Conservation (phyloP, 1,140 invertebrate genomes). For the Ridgeia piscesae region DNA sequence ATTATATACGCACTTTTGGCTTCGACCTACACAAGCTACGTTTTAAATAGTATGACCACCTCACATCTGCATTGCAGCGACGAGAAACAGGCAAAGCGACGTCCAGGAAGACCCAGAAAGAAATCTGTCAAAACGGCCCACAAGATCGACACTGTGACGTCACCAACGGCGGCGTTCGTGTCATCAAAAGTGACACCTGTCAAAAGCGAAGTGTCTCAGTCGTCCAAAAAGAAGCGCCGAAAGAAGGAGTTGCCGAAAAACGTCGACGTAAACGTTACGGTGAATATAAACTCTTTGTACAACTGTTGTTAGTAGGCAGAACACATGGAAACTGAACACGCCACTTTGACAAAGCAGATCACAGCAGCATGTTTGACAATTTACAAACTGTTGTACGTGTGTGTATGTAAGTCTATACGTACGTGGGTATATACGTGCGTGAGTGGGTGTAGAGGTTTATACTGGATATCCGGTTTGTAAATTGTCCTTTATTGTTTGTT, state of each 20-base stretch:
- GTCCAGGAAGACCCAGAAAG: slow-evolving; percentile 56
- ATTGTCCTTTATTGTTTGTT: not conserved
- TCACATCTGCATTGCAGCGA: slow-evolving; percentile 19
- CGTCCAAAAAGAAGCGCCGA: not conserved
- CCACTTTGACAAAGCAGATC: no score
- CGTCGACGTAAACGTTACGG: not conserved
- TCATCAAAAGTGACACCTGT: not conserved
- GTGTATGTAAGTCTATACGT: not conserved
- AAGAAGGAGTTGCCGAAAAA: not conserved
- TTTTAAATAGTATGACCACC: not conserved
- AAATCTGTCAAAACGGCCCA: slow-evolving; percentile 28
- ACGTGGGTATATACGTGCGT: not conserved
- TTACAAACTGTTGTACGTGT: not conserved
- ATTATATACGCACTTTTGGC: not conserved
- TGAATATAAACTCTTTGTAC: not conserved
- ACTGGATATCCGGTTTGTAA: not conserved
- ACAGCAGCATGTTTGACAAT: no score
- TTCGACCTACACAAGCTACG: not conserved
- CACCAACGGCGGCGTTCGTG: not conserved
- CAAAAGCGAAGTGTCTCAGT: not conserved
- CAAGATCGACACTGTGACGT: not conserved
- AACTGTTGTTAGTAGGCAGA: no score
- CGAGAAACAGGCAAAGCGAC: slow-evolving; percentile 38
- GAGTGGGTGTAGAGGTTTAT: not conserved
- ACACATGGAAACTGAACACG: no score